These are phyloP conservation scores for Panurus biarmicus DNA, from an alignment of 2,113 vertebrate genomes.

Conservation along the genomic window DNA sequence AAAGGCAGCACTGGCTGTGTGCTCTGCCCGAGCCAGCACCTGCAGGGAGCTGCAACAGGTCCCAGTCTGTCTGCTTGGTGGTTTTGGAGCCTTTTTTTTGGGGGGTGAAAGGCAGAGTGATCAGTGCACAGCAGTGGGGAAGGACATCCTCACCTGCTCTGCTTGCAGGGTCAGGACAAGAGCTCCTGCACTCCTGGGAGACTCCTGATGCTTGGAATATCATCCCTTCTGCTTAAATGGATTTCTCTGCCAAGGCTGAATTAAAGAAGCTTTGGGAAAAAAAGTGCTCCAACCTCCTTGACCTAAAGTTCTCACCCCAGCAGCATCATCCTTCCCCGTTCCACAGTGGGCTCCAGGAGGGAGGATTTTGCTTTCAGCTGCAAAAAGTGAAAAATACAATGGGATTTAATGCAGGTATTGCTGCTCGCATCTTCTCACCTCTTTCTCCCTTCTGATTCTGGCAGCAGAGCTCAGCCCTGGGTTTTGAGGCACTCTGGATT, in stretches of 20 bases:
- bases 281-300: neutral
- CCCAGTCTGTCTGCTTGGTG: neutral
- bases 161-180: neutral
- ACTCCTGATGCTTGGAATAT: neutral
- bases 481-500: neutral
- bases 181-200: neutral
- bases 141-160: neutral
- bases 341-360: neutral
- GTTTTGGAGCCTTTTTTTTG: accelerated
- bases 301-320: neutral
- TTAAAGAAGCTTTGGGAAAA: neutral
- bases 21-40: neutral
- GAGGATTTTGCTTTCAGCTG: neutral
- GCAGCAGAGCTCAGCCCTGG: neutral
- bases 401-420: neutral
- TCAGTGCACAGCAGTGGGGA: accelerated
- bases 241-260: neutral
- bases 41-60: neutral
- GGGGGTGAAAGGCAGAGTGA: neutral
- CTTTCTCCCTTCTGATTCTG: neutral
- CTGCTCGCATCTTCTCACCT: neutral
- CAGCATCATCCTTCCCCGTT: neutral
- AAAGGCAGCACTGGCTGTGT: neutral
- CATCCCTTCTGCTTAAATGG: neutral
- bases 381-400: neutral